phyloP scores from a whole-genome alignment of 2,888 invertebrate species.

The Minunthozetes semirufus region DNA sequence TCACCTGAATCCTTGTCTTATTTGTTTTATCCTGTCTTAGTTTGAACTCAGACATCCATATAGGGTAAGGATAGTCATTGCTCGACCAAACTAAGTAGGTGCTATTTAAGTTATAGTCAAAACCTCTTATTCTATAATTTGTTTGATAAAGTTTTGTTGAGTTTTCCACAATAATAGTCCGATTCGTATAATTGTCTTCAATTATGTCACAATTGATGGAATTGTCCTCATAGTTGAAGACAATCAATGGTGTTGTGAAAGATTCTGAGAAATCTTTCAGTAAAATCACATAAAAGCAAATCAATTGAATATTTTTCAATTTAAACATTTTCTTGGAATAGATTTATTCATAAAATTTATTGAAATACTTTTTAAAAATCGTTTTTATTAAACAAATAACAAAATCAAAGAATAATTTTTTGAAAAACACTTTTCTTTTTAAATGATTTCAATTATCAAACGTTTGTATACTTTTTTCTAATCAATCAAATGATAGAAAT shows the following conservation, averaged over 20 bases:
- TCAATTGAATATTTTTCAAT: too few species aligned
- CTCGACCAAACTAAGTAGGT: neutral
- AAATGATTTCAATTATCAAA: too few species aligned
- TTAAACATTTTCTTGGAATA: too few species aligned
- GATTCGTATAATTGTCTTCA: neutral
- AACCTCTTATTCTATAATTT: neutral
- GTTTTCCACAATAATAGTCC: neutral
- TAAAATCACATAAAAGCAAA: too few species aligned
- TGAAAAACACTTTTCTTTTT: too few species aligned
- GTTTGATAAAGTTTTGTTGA: neutral
- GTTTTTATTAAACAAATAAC: too few species aligned
- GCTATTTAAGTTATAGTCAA: neutral
- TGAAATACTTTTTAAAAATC: too few species aligned
- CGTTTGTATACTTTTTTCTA: too few species aligned
- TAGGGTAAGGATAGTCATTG: neutral
- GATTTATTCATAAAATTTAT: too few species aligned
- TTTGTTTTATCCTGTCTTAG: neutral
- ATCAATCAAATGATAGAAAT: too few species aligned
- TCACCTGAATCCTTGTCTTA: neutral
- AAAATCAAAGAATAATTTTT: too few species aligned
- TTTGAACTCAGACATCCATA: neutral
- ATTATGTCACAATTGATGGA: neutral
- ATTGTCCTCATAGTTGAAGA: slow-evolving; percentile 4
- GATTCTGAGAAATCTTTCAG: too few species aligned
- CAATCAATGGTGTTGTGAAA: neutral